These are phyloP conservation scores for Drosophila elegans DNA, from an alignment of 1,140 invertebrate genomes.

Conservation along the genomic window DNA sequence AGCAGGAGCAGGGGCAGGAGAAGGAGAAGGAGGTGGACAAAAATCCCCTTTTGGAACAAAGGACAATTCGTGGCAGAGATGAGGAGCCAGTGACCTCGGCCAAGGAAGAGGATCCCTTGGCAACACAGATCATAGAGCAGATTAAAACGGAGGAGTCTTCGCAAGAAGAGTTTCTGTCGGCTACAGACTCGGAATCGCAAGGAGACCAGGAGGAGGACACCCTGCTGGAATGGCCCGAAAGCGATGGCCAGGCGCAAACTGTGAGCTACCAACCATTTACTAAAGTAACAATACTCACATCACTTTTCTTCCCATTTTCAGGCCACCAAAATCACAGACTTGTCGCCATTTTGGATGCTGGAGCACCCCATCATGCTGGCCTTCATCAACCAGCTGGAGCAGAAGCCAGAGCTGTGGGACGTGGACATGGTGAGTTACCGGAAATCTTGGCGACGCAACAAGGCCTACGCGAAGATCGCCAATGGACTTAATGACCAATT, in stretches of 20 bases:
- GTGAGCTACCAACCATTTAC: not conserved
- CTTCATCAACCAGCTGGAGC: constrained; percentile 36
- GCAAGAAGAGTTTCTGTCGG: too few relatives aligned
- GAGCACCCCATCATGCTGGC: constrained; percentile 47
- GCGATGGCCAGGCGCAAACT: not conserved
- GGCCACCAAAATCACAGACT: not conserved
- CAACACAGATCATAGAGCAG: not conserved
- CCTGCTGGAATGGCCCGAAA: constrained; percentile 3
- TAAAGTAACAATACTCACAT: too few relatives aligned
- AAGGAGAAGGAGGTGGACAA: not conserved
- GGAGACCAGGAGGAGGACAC: not conserved
- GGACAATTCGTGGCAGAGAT: not conserved
- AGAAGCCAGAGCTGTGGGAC: constrained; percentile 35
- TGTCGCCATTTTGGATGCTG: constrained; percentile 28
- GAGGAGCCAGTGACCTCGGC: not conserved
- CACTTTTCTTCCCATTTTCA: not conserved
- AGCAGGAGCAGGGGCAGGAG: not conserved
- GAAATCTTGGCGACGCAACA: constrained; percentile 24
- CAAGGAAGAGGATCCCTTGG: not conserved
- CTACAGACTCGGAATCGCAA: not conserved
- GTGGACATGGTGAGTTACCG: constrained; percentile 13
- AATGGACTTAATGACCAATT: constrained; percentile 14
- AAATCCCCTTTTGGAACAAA: not conserved
- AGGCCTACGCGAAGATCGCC: constrained; percentile 18
- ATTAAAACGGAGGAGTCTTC: not conserved